Evolutionary conservation across 2,888 invertebrate genomes (phyloP), one percentile per base, ranked within the genome.

Genomic region (Acleris sparsana): DNA sequence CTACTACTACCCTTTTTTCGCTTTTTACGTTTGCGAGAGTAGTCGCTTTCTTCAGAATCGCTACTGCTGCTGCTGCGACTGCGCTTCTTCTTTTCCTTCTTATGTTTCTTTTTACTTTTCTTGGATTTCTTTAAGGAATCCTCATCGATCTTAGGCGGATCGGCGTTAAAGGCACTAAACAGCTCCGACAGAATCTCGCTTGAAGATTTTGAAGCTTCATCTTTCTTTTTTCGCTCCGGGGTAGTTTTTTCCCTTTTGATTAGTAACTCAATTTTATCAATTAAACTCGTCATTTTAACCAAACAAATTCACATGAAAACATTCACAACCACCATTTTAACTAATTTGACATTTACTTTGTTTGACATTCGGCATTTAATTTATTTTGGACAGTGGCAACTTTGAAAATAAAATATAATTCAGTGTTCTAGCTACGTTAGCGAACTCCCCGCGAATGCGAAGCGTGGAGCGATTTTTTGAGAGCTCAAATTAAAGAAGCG

Each of bases 181-280:
- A 97, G 88, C 85, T 97, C 97, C 0, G 97, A 95, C 20, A 97
- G 92, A 76, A 97, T 97, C 86, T 97, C 97, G 80, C 94, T 95
- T 0, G 96, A 96, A 7, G 96, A 95, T 82, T 96, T 96, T 44
- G 91, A 81, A 11, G 85, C 80, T 66, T 91, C 92, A 72, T 87
- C 87, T 77, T 89, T 90, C 68, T 78, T 79, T 71, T 86, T 87
- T 48, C 85, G 83, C 43, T 92, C 92, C 7, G 92, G 92, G 44
- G 92, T 88, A 1, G 88, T 86, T 70, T 89, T 90, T 71, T 92
- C 92, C 69, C 89, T 80, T 75, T 92, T 92, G 13, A 92, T 92
- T 67, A 92, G 74, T 71, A 85, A 77, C 72, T 89, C 92, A 72
- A 92, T 90, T 82, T 90, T 92, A 72, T 90, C 75, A 75, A 92